Base-by-base conservation (phyloP, 2,888 invertebrate species). In the Adineta ricciae region DNA sequence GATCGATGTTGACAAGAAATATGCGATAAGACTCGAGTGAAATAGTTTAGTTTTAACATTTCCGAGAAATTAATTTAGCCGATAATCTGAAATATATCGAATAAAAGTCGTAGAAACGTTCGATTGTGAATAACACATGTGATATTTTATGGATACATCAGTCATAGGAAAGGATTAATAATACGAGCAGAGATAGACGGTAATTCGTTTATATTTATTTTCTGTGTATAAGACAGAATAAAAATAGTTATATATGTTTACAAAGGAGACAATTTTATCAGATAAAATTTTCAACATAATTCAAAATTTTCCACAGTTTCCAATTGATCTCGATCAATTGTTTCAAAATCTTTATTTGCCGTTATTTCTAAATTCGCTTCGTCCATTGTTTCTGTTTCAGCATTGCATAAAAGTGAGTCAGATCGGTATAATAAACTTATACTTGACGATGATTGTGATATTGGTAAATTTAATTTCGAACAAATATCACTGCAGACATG, bases 401-500 rank as follows among this genome's bases (percentile, higher is more conserved):
- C 64, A 36, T 64, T 64, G 19, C 64, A 64, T 36, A 64, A 4
- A 32, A 64, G 64, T 32, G 64, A 64, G 32, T 64, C 64, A 32
- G 32, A 64, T 32, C 27, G 64, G 32, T 32, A 32, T 9, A 32
- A 16, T 64, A 36, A 64, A 19, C 1, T 64, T 5, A 4, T 16
- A 64, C 19, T 36, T 19, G 27, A 64, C 32, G 16, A 19, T 16
- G 5, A 32, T 1, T 5, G 5, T 16, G 4, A 32, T 11, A 32
- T 2, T 19, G 78, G 78, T 41, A 78, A 36, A 78, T n/a, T n/a
- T 41, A 78, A 41, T 41, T 78, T 41, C 2, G 78, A 27, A 49
- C 84, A 84, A 14, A 84, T 41, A 27, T 72, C 41, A 27, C 41
- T 54, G 27, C 84, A 84, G 5, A 41, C 36, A 72, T 84, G 84